Percentiles rank a stretch among this genome's conserved stretches.
These are phyloP conservation scores for Whitmania pigra DNA, from an alignment of 1,140 invertebrate genomes.

Conservation along the genomic window DNA sequence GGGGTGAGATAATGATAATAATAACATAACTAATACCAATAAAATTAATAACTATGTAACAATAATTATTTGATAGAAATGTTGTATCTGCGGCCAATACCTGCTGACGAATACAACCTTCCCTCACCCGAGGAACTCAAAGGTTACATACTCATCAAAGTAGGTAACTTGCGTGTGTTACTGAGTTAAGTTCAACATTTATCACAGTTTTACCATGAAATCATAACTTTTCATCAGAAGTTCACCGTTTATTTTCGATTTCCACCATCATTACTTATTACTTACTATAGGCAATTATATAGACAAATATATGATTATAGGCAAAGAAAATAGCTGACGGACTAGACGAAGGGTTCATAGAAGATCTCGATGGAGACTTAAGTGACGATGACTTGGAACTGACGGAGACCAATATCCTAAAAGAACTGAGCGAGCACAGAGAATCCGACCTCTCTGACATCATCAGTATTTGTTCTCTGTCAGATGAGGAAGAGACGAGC, in stretches of 20 bases:
- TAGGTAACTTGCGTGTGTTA: not conserved
- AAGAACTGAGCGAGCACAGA: not conserved
- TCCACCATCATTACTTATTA: not conserved
- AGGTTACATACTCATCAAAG: constrained; percentile 40
- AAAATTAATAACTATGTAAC: not conserved
- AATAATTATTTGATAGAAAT: constrained; percentile 1
- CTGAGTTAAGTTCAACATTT: not conserved
- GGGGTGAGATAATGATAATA: no score
- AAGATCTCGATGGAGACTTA: not conserved
- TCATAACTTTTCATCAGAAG: no score
- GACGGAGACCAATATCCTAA: not conserved
- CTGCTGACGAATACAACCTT: constrained; percentile 27
- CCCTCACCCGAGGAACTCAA: constrained; percentile 43
- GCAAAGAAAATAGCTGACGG: constrained; percentile 1
- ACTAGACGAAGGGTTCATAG: not conserved
- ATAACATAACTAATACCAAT: no score
- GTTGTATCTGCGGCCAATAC: constrained; percentile 11
- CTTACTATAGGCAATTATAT: no score
- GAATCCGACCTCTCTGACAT: not conserved
- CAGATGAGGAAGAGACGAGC: constrained; percentile 1
- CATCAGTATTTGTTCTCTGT: not conserved
- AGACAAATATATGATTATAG: not conserved
- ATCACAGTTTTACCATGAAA: no score
- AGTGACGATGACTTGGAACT: constrained; percentile 13
- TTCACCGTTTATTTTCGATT: no score